Conservation (phyloP, 2,113 vertebrate species). For the Sterrhoptilus dennistouni region DNA sequence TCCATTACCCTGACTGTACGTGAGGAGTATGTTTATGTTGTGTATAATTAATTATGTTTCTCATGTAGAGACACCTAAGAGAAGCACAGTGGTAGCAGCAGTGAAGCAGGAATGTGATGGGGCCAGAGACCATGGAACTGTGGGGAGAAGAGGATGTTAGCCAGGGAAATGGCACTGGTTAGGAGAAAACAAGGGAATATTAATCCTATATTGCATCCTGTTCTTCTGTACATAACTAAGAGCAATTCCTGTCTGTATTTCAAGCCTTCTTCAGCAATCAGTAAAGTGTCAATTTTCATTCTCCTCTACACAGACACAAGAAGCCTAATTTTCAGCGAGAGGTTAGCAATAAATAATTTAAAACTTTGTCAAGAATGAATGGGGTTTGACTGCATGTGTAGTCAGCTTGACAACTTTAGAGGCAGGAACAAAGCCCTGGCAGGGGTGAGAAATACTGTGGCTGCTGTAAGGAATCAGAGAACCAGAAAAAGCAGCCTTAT, state of each 20-base stretch:
- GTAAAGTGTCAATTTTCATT: not conserved
- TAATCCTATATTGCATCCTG: not conserved
- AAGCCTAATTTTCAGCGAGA: not conserved
- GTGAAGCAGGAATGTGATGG: not conserved
- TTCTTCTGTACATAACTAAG: not conserved
- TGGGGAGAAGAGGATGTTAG: not conserved
- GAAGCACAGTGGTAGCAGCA: not conserved
- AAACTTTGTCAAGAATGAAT: not conserved
- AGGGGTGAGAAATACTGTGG: not conserved
- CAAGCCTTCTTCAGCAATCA: not conserved
- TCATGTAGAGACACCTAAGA: not conserved
- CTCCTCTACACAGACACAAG: not conserved
- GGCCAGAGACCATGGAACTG: not conserved
- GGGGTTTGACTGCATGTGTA: not conserved
- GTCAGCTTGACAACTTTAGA: not conserved
- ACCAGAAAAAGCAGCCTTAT: not conserved
- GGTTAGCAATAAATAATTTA: constrained; percentile 9
- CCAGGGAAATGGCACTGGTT: not conserved
- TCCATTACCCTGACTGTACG: fast-evolving
- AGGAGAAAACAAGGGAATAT: not conserved
- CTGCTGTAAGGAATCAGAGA: not conserved
- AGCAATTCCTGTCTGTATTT: not conserved
- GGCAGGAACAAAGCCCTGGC: not conserved
- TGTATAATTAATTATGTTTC: not conserved
- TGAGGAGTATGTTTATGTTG: fast-evolving